A percentile compares a stretch with the other conserved stretches of the same genome.
Conservation (phyloP, 2,113 vertebrate genomes). For the Agapornis roseicollis region DNA sequence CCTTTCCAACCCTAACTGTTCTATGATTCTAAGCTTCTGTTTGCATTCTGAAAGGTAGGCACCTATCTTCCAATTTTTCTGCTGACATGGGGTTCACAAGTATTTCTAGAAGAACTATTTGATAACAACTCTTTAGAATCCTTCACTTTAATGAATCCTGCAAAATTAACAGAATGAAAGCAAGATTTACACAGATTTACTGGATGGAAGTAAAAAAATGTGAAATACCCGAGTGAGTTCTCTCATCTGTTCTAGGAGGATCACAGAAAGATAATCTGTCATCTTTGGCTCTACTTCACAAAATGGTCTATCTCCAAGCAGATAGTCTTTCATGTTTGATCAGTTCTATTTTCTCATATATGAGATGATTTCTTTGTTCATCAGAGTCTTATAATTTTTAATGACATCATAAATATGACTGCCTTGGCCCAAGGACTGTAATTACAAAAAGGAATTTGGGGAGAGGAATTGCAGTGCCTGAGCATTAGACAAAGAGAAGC, state of each 20-base stretch:
- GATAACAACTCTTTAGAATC: neutral
- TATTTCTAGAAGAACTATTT: neutral
- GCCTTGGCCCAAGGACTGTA: neutral
- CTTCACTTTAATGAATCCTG: neutral
- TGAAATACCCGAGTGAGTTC: neutral
- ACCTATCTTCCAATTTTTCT: neutral
- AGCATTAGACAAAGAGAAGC: neutral
- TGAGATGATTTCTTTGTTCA: neutral
- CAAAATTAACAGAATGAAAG: neutral
- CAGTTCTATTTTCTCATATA: neutral
- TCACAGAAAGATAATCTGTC: neutral
- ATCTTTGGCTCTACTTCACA: neutral
- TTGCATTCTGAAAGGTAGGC: neutral
- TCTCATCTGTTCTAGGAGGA: neutral
- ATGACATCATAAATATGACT: neutral
- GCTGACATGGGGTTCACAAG: neutral
- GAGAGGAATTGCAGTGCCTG: neutral
- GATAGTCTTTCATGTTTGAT: neutral
- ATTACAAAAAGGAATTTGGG: neutral
- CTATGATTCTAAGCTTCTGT: no score
- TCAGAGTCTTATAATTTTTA: neutral
- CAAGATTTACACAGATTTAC: neutral
- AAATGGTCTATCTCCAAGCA: neutral
- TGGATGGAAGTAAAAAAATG: neutral
- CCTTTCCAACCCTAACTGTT: no score